These are phyloP conservation scores for Mycetomoellerius zeteki DNA, from an alignment of 1,140 invertebrate genomes.

Conservation along the genomic window DNA sequence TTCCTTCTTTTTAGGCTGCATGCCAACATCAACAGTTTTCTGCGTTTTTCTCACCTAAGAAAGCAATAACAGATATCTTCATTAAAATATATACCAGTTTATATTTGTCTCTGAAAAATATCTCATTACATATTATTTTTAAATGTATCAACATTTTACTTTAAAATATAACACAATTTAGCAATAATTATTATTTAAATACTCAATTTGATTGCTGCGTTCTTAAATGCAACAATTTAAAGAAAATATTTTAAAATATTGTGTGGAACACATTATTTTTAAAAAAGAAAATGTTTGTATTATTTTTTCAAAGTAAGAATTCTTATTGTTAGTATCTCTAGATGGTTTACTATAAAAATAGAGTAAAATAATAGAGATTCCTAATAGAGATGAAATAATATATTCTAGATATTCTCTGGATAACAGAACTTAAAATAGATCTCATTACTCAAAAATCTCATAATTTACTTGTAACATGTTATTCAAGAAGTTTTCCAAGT, in stretches of 20 bases:
- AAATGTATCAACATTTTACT: neutral
- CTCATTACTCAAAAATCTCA: neutral
- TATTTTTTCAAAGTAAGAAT: neutral
- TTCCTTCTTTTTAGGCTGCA: conserved; percentile 49
- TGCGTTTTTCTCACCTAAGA: neutral
- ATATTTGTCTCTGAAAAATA: conserved; percentile 15
- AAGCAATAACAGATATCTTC: neutral
- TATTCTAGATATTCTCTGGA: too few relatives aligned
- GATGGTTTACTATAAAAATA: conserved; percentile 35
- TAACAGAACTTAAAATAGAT: conserved; percentile 23
- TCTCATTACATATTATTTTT: neutral
- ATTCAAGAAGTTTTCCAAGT: conserved; percentile 37
- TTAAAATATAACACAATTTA: neutral
- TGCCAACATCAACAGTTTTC: conserved; percentile 61
- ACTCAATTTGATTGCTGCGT: neutral
- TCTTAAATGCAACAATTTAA: conserved; percentile 7
- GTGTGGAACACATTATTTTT: neutral
- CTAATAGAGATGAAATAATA: conserved; percentile 12
- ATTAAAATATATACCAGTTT: neutral
- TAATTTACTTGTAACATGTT: conserved; percentile 45
- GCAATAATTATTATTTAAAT: conserved; percentile 36
- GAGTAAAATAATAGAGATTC: conserved; percentile 7
- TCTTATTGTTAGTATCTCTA: neutral
- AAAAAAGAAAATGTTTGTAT: neutral
- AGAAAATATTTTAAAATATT: neutral